Evolutionary conservation across 2,113 vertebrate species (phyloP), one percentile per base, ranked within the genome.

Genomic region (Pluvianellus socialis): DNA sequence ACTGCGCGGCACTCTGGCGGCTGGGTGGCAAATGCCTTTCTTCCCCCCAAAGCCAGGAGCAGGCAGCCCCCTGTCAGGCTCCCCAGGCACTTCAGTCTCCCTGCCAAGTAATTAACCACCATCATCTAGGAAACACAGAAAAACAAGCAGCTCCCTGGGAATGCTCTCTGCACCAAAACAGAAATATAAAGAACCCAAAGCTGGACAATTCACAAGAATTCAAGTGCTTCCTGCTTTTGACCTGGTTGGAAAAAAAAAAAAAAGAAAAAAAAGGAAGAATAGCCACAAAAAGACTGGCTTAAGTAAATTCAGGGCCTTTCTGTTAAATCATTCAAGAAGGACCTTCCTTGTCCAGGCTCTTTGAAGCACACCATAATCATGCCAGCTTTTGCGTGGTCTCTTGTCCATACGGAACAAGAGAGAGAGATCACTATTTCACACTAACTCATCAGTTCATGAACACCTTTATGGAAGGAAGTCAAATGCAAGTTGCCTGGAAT

Each of bases 151-250:
- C 82, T 95, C 71, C 81, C 81, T 91, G 91, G 80, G 75, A 97
- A 89, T 47, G 67, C 62, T 75, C 40, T 0, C 70, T 80, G 89
- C 92, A 88, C 70, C 79, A 53, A 63, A 84, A 32, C 79, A 94
- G 93, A 70, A 93, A 42, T 53, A 97, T 65, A 96, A 95, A 97
- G 96, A 93, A 79, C 90, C 35, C 67, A 5, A 88, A 91, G 83
- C 92, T 94, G 96, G 90, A 95, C 42, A 49, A 59, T 53, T 85
- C 74, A 91, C 96, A 96, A 95, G 85, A 92, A 96, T 94, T 93
- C 79, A 75, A 96, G 59, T 63, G 76, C 91, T 98, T 97, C 95
- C 96, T 97, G 93, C 91, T 97, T 94, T 94, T 97, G 95, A 96
- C 92, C 94, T 94, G 91, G 79, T 86, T 95, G 86, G 81, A 35